phyloP scores from a whole-genome alignment of 2,113 vertebrate species.

The Clinocottus analis region DNA sequence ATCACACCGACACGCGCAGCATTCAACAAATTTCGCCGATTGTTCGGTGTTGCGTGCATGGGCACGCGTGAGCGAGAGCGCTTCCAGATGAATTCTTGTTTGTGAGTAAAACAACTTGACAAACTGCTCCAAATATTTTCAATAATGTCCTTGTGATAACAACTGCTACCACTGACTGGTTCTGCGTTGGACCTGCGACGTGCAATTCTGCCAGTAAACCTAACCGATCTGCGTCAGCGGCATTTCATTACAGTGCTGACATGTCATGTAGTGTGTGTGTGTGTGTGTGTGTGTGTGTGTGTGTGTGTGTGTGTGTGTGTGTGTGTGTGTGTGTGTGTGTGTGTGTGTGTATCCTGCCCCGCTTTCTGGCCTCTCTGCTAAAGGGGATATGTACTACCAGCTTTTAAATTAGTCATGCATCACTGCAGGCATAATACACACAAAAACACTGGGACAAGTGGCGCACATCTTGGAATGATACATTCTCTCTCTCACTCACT shows the following conservation, averaged over 20 bases:
- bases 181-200: neutral
- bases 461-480: constrained; percentile 28
- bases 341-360: neutral
- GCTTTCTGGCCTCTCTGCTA: constrained; percentile 45
- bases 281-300: neutral
- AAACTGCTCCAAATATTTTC: constrained; percentile 15
- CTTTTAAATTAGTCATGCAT: constrained; percentile 66
- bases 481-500: constrained; percentile 6
- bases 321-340: neutral
- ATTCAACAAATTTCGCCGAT: constrained; percentile 31
- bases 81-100: too few relatives aligned
- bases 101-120: too few relatives aligned
- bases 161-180: constrained; percentile 1
- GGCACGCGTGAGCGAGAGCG: too few relatives aligned
- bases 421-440: constrained; percentile 49
- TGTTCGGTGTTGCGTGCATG: constrained; percentile 11
- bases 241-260: constrained; percentile 54
- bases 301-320: neutral
- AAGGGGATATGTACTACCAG: constrained; percentile 56
- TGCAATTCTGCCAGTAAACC: too few relatives aligned
- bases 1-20: constrained; percentile 35
- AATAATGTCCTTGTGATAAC: constrained; percentile 22
- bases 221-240: too few relatives aligned
- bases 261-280: neutral
- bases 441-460: constrained; percentile 27